Conservation (phyloP, 2,888 invertebrate genomes). For the Bhutanitis thaidina region DNA sequence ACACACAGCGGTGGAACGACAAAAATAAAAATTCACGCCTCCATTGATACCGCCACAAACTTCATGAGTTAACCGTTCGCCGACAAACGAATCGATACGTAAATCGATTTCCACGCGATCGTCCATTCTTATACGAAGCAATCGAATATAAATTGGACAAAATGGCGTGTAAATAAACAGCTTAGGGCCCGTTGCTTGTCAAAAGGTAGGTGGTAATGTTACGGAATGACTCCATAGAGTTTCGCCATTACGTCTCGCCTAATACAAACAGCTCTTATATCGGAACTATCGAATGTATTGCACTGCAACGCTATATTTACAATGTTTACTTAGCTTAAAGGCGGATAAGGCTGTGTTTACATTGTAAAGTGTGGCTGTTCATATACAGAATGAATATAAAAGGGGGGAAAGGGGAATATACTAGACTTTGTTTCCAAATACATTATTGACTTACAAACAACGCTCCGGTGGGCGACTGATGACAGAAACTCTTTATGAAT, state of each 20-base stretch:
- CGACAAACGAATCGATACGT: slow-evolving; percentile 16
- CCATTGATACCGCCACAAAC: slow-evolving; percentile 10
- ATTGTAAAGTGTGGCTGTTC: too few relatives aligned
- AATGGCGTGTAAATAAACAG: slow-evolving; percentile 18
- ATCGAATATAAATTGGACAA: slow-evolving; percentile 17
- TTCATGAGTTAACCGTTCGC: slow-evolving; percentile 6
- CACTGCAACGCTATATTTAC: slow-evolving; percentile 5
- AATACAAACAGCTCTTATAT: slow-evolving; percentile 2
- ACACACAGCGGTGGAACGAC: neutral
- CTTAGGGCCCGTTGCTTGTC: slow-evolving; percentile 9
- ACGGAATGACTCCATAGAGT: slow-evolving; percentile 14
- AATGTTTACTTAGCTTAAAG: slow-evolving; percentile 12
- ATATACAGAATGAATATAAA: too few relatives aligned
- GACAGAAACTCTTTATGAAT: too few relatives aligned
- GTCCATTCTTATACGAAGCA: neutral
- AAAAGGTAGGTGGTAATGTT: slow-evolving; percentile 12
- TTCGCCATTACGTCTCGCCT: neutral
- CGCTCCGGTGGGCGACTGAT: too few relatives aligned
- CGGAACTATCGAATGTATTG: slow-evolving; percentile 1
- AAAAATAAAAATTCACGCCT: neutral
- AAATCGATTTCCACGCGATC: slow-evolving; percentile 17
- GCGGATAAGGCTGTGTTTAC: neutral
- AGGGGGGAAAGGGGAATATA: too few relatives aligned
- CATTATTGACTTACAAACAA: too few relatives aligned
- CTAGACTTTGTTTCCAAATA: too few relatives aligned